Evolutionary conservation across 1,140 invertebrate genomes (phyloP).

Genomic region (Heliconius hewitsoni): DNA sequence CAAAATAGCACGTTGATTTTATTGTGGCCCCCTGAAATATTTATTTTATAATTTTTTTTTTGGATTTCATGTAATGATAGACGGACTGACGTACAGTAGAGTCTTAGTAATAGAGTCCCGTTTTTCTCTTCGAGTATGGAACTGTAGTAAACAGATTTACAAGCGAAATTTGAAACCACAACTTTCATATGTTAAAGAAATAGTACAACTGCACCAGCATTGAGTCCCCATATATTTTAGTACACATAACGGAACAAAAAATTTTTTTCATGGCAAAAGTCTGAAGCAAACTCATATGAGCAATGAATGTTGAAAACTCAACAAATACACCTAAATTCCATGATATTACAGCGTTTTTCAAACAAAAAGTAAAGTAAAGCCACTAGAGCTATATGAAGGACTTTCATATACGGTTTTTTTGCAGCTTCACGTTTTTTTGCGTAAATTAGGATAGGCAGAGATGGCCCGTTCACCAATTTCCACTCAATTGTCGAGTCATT

Average conservation of each 20-base stretch:
- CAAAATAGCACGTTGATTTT: too few relatives aligned
- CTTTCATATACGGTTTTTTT: background rate
- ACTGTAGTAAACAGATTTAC: too few relatives aligned
- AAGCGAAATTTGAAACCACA: too few relatives aligned
- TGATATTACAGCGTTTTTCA: conserved; percentile 8
- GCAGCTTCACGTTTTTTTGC: background rate
- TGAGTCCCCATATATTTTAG: background rate
- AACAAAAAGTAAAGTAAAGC: background rate
- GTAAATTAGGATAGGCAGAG: background rate
- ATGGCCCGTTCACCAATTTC: background rate
- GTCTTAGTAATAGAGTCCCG: too few relatives aligned
- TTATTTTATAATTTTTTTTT: too few relatives aligned
- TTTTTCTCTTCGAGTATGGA: too few relatives aligned
- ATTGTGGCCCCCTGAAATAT: too few relatives aligned
- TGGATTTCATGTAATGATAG: too few relatives aligned
- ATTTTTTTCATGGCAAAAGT: background rate
- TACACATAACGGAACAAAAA: background rate
- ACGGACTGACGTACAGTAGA: too few relatives aligned
- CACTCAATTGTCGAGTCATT: too few relatives aligned
- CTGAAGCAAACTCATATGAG: conserved; percentile 1
- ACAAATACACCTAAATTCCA: background rate
- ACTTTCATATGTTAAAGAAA: too few relatives aligned
- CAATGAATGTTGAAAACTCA: background rate
- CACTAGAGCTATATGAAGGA: background rate
- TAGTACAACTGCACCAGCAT: background rate